Conservation (phyloP, 2,888 invertebrate species). For the Synergus gifuensis region DNA sequence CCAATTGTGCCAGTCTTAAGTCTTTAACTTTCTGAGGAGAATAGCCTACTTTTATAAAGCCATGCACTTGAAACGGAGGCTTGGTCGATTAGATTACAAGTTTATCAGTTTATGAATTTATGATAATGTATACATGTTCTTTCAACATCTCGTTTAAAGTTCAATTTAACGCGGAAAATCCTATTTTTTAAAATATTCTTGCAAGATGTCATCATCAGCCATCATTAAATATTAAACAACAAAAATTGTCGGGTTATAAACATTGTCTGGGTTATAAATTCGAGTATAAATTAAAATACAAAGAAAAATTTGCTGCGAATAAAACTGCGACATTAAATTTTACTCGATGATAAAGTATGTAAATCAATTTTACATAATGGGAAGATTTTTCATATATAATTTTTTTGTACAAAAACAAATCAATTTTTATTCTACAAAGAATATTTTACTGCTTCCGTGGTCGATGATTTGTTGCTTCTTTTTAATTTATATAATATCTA, state of each 20-base stretch:
- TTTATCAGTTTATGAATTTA: neutral
- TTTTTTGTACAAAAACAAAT: neutral
- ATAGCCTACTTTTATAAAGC: neutral
- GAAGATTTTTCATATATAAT: neutral
- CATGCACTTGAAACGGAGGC: slow-evolving; percentile 17
- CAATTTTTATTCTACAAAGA: neutral
- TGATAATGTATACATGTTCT: neutral
- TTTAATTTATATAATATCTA: too few species aligned
- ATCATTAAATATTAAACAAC: too few species aligned
- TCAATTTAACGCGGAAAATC: neutral
- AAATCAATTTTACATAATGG: neutral
- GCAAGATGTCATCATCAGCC: too few species aligned
- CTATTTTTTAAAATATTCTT: too few species aligned
- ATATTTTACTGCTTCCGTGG: too few species aligned
- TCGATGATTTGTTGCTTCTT: too few species aligned
- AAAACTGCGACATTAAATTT: neutral
- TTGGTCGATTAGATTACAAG: slow-evolving; percentile 8
- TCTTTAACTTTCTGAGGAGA: neutral
- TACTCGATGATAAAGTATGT: neutral
- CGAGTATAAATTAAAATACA: too few species aligned
- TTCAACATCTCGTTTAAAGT: neutral
- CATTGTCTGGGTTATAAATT: too few species aligned
- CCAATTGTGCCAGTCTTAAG: neutral
- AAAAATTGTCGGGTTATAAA: too few species aligned
- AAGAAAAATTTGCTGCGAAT: neutral